phyloP scores from a whole-genome alignment of 2,888 invertebrate species.

The Timandra comae region DNA sequence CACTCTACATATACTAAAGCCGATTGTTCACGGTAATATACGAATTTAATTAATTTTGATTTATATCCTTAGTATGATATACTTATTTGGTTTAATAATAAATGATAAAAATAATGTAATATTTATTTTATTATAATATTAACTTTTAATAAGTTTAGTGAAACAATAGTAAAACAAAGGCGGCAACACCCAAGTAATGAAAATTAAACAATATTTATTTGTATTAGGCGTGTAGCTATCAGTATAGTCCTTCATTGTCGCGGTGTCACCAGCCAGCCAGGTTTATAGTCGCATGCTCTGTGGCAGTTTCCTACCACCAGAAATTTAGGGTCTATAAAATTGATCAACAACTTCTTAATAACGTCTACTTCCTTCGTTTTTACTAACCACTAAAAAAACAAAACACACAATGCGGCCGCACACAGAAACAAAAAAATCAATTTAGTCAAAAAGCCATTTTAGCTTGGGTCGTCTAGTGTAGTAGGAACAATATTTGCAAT shows the following conservation, averaged over 20 bases:
- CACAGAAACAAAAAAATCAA: slow-evolving; percentile 33
- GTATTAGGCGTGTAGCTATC: slow-evolving; percentile 38
- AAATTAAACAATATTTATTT: slow-evolving; percentile 32
- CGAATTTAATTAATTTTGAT: too few species aligned
- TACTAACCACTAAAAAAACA: slow-evolving; percentile 6
- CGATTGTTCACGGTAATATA: too few species aligned
- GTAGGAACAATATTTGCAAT: slow-evolving; percentile 56
- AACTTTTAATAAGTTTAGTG: too few species aligned
- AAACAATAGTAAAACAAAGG: too few species aligned
- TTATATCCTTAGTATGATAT: too few species aligned
- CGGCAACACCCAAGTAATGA: slow-evolving; percentile 6
- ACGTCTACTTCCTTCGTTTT: slow-evolving; percentile 41
- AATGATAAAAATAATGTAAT: too few species aligned
- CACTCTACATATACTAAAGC: too few species aligned
- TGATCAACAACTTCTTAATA: slow-evolving; percentile 69
- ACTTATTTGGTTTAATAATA: too few species aligned
- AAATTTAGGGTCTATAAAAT: slow-evolving; percentile 71
- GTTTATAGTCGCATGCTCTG: slow-evolving; percentile 64
- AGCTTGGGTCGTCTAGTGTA: slow-evolving; percentile 40
- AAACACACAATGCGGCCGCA: not conserved
- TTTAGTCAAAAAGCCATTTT: slow-evolving; percentile 49
- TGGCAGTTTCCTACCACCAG: slow-evolving; percentile 60
- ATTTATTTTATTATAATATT: too few species aligned
- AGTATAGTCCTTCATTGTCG: slow-evolving; percentile 51
- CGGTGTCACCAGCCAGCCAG: slow-evolving; percentile 53